phyloP scores from a whole-genome alignment of 2,113 vertebrate species.

The Lethenteron camtschaticum region DNA sequence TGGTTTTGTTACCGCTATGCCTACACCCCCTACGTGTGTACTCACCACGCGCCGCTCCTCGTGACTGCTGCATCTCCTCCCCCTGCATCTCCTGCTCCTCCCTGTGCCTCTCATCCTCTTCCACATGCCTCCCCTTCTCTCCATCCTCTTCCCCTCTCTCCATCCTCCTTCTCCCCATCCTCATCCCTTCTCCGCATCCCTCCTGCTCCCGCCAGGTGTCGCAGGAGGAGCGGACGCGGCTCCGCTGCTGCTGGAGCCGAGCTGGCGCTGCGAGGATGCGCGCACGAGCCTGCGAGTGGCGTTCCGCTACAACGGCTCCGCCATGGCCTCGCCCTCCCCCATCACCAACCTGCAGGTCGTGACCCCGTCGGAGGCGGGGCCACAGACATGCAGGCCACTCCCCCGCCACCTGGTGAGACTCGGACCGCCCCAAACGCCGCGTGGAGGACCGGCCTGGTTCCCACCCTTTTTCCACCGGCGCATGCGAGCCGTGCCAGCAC shows the following conservation, averaged over 20 bases:
- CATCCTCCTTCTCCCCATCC: background rate
- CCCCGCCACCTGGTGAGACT: constrained; percentile 61
- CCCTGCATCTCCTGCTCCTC: no score
- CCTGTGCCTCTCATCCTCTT: no score
- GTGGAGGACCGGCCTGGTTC: no score
- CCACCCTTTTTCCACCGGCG: no score
- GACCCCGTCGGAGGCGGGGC: constrained; percentile 55
- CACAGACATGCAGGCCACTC: constrained; percentile 64
- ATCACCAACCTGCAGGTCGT: constrained; percentile 80
- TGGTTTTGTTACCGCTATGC: no score
- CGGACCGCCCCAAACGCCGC: no score
- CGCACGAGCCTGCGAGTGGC: constrained; percentile 85
- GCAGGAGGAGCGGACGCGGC: constrained; percentile 81
- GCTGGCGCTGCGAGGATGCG: constrained; percentile 57
- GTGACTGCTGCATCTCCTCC: constrained; percentile 15
- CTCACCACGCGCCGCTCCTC: background rate
- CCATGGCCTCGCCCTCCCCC: constrained; percentile 53
- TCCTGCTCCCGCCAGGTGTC: constrained; percentile 32
- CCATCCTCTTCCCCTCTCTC: constrained; percentile 3
- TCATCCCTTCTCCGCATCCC: constrained; percentile 3
- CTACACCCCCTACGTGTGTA: no score
- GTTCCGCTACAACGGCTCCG: constrained; percentile 80
- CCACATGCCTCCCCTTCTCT: background rate
- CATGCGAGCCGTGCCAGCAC: no score
- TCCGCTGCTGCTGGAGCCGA: constrained; percentile 77